Evolutionary conservation across 64 coral and sea anemone genomes (phyloP).

Genomic region (Pocillopora damicornis): DNA sequence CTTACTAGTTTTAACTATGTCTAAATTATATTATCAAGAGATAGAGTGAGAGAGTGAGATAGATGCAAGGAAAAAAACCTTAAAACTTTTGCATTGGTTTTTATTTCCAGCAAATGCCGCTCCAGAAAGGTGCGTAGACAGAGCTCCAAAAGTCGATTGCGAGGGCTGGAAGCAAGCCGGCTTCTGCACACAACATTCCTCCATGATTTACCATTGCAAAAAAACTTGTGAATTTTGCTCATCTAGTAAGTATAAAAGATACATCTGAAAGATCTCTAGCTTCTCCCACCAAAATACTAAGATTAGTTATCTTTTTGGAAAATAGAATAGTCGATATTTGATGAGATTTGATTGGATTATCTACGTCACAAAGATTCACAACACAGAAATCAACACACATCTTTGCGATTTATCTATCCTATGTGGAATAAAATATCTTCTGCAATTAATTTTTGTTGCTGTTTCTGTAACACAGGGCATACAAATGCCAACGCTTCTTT

Average conservation of each 20-base stretch:
- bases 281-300: no score
- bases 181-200: conserved; percentile 23
- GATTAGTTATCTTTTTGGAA: no score
- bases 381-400: no score
- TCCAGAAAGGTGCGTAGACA: conserved; percentile 4
- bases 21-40: no score
- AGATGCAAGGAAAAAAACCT: not conserved
- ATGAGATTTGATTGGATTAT: no score
- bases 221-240: conserved; percentile 52
- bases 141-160: not conserved
- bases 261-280: not conserved
- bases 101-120: not conserved
- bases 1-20: no score
- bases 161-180: conserved; percentile 16
- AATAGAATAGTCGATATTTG: no score
- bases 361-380: no score
- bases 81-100: not conserved
- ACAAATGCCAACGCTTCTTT: not conserved
- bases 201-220: conserved; percentile 43
- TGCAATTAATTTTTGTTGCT: not conserved
- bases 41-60: no score
- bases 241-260: conserved; percentile 12
- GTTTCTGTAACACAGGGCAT: not conserved
- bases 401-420: no score
- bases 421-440: no score